Conservation (phyloP, 2,888 invertebrate species). For the Anarsia innoxiella region DNA sequence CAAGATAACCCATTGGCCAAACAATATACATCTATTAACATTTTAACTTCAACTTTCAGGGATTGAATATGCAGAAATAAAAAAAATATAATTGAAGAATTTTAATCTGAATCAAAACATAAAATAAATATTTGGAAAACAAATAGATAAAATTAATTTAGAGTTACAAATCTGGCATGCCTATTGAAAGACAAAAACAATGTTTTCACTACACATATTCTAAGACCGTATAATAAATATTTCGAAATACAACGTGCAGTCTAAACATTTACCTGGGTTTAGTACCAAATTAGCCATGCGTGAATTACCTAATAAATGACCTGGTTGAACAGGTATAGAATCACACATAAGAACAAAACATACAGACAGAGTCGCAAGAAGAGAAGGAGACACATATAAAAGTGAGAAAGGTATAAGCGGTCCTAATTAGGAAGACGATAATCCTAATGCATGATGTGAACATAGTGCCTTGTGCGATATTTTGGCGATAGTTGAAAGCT, state of each 20-base stretch:
- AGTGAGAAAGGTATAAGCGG: slow-evolving; percentile 43
- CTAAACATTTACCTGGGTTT: slow-evolving; percentile 64
- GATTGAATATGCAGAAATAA: slow-evolving; percentile 10
- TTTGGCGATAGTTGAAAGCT: slow-evolving; percentile 39
- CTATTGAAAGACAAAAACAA: slow-evolving; percentile 47
- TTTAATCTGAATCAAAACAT: slow-evolving; percentile 15
- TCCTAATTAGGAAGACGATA: slow-evolving; percentile 40
- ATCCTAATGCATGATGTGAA: slow-evolving; percentile 53
- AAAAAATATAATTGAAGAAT: slow-evolving; percentile 1
- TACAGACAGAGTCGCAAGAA: slow-evolving; percentile 42
- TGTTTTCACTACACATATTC: slow-evolving; percentile 56
- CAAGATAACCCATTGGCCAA: slow-evolving; percentile 55
- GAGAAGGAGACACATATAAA: slow-evolving; percentile 45
- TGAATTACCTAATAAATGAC: slow-evolving; percentile 38
- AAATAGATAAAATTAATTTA: slow-evolving; percentile 29
- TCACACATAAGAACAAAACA: slow-evolving; percentile 48
- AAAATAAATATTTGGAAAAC: slow-evolving; percentile 30
- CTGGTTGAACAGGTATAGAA: slow-evolving; percentile 45
- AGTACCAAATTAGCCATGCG: slow-evolving; percentile 68
- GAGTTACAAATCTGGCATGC: slow-evolving; percentile 46
- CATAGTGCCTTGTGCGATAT: slow-evolving; percentile 50
- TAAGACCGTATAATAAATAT: slow-evolving; percentile 44
- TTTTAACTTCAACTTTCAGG: neutral
- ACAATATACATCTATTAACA: slow-evolving; percentile 19
- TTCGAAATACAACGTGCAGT: slow-evolving; percentile 68